Conservation (phyloP, 2,888 invertebrate species). For the Sinhomidia bicolor region DNA sequence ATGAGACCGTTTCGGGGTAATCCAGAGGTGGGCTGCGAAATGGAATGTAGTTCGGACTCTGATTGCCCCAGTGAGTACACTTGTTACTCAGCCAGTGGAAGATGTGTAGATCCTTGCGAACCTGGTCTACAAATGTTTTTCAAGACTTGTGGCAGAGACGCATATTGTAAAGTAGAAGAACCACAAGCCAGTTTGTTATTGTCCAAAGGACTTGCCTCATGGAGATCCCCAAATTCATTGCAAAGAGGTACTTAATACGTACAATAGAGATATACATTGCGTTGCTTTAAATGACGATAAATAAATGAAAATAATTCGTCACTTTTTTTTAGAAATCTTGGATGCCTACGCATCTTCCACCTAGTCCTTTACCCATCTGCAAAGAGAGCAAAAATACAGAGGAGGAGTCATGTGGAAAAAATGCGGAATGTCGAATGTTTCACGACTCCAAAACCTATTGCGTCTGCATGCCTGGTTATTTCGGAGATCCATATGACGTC, state of each 20-base stretch:
- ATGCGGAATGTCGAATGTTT: slow-evolving; percentile 68
- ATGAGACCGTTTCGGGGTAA: slow-evolving; percentile 74
- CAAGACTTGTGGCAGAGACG: slow-evolving; percentile 77
- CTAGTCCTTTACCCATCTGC: slow-evolving; percentile 49
- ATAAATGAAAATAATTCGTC: too few relatives aligned
- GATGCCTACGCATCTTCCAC: slow-evolving; percentile 70
- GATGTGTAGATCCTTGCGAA: slow-evolving; percentile 77
- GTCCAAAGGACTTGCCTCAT: slow-evolving; percentile 78
- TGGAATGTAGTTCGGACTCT: slow-evolving; percentile 67
- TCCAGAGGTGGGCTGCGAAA: slow-evolving; percentile 74
- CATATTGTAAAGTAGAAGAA: slow-evolving; percentile 80
- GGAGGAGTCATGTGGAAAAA: slow-evolving; percentile 61
- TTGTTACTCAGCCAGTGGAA: slow-evolving; percentile 67
- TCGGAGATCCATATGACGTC: slow-evolving; percentile 69
- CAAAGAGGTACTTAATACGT: slow-evolving; percentile 77
- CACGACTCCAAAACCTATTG: slow-evolving; percentile 67
- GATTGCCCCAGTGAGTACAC: slow-evolving; percentile 73
- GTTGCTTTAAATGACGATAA: too few relatives aligned
- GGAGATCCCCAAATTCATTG: slow-evolving; percentile 73
- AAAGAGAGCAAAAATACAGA: slow-evolving; percentile 17
- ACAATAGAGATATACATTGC: too few relatives aligned
- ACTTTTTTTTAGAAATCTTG: slow-evolving; percentile 69
- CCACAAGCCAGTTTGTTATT: slow-evolving; percentile 81
- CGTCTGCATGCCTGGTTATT: slow-evolving; percentile 69
- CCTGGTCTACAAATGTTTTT: slow-evolving; percentile 66